phyloP scores from a whole-genome alignment of 2,113 vertebrate genomes.

The Pedionomus torquatus region DNA sequence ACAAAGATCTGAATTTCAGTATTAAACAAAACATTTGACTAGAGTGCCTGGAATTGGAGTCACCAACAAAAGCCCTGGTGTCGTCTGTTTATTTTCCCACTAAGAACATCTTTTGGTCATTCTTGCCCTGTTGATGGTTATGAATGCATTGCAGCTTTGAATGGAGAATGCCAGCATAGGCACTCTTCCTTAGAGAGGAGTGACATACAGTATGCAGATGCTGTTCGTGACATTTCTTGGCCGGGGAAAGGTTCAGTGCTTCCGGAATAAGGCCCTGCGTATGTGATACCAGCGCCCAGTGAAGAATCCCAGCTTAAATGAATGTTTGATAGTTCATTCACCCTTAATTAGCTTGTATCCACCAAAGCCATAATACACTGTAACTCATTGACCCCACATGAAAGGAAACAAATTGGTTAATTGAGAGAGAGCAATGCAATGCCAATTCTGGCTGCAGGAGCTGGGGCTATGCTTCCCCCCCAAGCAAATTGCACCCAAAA shows the following conservation, averaged over 20 bases:
- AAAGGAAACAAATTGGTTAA: slow-evolving; percentile 23
- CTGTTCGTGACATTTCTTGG: not conserved
- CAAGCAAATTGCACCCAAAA: not conserved
- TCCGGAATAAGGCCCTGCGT: not conserved
- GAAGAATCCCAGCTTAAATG: not conserved
- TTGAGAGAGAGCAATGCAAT: not conserved
- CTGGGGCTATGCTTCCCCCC: not conserved
- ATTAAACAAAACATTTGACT: not conserved
- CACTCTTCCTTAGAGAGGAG: not conserved
- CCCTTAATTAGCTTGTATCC: not conserved
- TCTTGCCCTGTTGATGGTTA: not conserved
- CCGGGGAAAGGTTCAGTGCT: not conserved
- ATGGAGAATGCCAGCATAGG: not conserved
- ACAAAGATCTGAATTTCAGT: not conserved
- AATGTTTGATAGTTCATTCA: not conserved
- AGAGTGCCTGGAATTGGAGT: not conserved
- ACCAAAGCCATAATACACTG: not conserved
- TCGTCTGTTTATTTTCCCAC: not conserved
- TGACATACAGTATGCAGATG: not conserved
- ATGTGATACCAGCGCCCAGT: rapidly evolving
- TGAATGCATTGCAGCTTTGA: not conserved
- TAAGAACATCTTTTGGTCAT: not conserved
- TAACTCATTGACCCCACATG: not conserved
- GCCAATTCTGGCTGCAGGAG: not conserved
- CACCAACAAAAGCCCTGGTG: not conserved